Conservation (phyloP, 2,113 vertebrate species). For the Lynx canadensis region DNA sequence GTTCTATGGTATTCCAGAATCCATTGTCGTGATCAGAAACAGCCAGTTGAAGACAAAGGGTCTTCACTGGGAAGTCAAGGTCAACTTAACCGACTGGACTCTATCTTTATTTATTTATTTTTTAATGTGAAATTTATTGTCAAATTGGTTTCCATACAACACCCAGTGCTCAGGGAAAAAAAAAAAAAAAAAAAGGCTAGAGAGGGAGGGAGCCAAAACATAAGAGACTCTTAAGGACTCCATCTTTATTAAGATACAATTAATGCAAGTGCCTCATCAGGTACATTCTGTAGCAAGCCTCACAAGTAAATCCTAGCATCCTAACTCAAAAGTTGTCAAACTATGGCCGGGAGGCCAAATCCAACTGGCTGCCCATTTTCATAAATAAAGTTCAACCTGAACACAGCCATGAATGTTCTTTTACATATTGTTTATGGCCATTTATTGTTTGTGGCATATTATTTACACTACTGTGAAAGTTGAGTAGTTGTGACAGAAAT, state of each 20-base stretch:
- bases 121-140: no score
- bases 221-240: no score
- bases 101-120: background rate
- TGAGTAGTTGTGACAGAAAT: background rate
- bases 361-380: background rate
- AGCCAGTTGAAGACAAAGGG: background rate
- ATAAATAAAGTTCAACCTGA: background rate
- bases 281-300: background rate
- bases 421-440: background rate
- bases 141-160: no score
- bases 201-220: no score
- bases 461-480: background rate
- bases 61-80: background rate
- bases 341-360: background rate
- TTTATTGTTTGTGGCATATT: background rate
- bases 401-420: background rate
- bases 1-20: background rate
- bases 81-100: background rate
- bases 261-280: background rate
- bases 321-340: background rate
- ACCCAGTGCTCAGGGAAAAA: no score
- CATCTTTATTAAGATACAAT: background rate
- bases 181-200: no score
- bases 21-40: background rate
- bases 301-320: background rate